These are phyloP conservation scores for Calliopum simillimum DNA, from an alignment of 2,888 invertebrate genomes.

Conservation along the genomic window DNA sequence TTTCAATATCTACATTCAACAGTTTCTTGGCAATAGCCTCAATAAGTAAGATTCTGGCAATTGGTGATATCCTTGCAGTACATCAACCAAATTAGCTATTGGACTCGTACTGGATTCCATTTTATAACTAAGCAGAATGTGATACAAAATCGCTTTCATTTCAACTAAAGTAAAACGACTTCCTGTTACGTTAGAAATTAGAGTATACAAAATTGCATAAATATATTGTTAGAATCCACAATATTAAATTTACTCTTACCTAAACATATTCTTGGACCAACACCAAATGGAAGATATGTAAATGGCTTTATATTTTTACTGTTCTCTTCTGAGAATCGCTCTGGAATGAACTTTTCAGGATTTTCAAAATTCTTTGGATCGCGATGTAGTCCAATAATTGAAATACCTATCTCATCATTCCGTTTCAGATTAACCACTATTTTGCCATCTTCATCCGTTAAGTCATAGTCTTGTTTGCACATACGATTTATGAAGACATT, in stretches of 20 bases:
- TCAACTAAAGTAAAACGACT: slow-evolving; percentile 64
- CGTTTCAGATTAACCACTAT: slow-evolving; percentile 57
- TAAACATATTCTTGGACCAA: slow-evolving; percentile 74
- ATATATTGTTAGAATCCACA: not conserved
- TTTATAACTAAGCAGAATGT: too few species aligned
- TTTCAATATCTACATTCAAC: too few species aligned
- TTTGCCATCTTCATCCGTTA: slow-evolving; percentile 52
- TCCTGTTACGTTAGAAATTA: slow-evolving; percentile 47
- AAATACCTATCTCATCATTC: slow-evolving; percentile 60
- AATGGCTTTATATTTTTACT: slow-evolving; percentile 69
- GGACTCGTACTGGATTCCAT: too few species aligned
- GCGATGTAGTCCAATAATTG: slow-evolving; percentile 68
- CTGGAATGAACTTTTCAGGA: slow-evolving; percentile 72
- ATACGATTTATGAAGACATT: slow-evolving; percentile 67
- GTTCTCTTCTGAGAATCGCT: slow-evolving; percentile 72
- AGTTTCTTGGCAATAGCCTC: too few species aligned
- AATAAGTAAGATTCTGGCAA: too few species aligned
- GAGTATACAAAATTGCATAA: too few species aligned
- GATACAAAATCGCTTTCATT: slow-evolving; percentile 54
- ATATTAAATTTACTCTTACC: slow-evolving; percentile 59
- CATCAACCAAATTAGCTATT: too few species aligned
- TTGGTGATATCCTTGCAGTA: too few species aligned
- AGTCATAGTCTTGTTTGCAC: slow-evolving; percentile 70
- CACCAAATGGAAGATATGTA: slow-evolving; percentile 71
- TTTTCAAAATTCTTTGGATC: slow-evolving; percentile 70